A percentile compares a stretch with the other conserved stretches of the same genome.
Evolutionary conservation across 1,140 invertebrate genomes (phyloP).

Genomic region (Rhizoglyphus robini): DNA sequence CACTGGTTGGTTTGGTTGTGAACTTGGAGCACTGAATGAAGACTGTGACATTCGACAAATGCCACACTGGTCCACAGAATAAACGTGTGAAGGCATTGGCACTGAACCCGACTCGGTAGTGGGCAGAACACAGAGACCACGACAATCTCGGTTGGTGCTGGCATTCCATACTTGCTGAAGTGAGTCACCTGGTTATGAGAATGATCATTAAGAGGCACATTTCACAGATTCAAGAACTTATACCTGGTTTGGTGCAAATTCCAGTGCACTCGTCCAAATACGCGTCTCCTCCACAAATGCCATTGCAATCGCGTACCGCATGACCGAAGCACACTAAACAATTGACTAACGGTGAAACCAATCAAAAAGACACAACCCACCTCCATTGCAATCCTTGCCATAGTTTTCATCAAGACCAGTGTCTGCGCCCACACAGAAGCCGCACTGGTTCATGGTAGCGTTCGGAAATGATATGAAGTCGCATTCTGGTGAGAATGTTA

Average conservation of each 20-base stretch:
- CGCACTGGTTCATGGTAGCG: slow-evolving; percentile 27
- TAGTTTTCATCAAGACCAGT: slow-evolving; percentile 26
- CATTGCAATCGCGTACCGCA: slow-evolving; percentile 24
- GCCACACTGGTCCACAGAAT: slow-evolving; percentile 21
- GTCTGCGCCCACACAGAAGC: slow-evolving; percentile 26
- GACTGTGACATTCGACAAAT: slow-evolving; percentile 15
- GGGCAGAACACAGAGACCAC: slow-evolving; percentile 21
- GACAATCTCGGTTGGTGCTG: slow-evolving; percentile 21
- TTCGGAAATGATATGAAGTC: slow-evolving; percentile 19
- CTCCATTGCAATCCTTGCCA: slow-evolving; percentile 26
- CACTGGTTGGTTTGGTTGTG: not conserved
- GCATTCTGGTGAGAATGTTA: not conserved
- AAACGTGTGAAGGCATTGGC: slow-evolving; percentile 13
- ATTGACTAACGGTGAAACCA: not conserved
- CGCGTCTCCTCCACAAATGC: slow-evolving; percentile 25
- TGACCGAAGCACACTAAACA: slow-evolving; percentile 21
- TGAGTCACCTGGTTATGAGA: too few relatives aligned
- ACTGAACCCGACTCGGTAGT: not conserved
- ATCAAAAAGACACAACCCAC: not conserved
- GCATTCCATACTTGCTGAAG: not conserved
- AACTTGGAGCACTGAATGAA: slow-evolving; percentile 11
- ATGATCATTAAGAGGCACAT: too few relatives aligned
- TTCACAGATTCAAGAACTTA: too few relatives aligned
- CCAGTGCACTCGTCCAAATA: slow-evolving; percentile 28
- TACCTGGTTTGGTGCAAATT: slow-evolving; percentile 22